A percentile compares a stretch with the other conserved stretches of the same genome.
These are phyloP conservation scores for Abscondita cerata DNA, from an alignment of 2,888 invertebrate genomes.

Conservation along the genomic window DNA sequence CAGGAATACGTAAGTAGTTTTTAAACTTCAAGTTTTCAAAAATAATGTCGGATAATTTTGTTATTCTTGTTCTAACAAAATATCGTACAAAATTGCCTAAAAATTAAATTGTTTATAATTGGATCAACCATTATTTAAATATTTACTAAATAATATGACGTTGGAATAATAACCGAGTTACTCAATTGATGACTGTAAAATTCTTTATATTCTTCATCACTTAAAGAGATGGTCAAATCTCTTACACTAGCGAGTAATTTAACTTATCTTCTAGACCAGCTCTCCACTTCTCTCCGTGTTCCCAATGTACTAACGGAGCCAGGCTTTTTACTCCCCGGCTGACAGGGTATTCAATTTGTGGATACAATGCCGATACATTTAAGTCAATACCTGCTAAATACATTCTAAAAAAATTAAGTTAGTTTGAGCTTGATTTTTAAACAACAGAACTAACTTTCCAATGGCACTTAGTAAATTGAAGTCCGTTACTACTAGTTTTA, in stretches of 20 bases:
- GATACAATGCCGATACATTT: constrained; percentile 78
- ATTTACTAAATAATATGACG: constrained; percentile 51
- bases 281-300: constrained; percentile 83
- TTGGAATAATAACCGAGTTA: constrained; percentile 51
- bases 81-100: constrained; percentile 46
- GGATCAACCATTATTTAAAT: background rate
- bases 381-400: constrained; percentile 83
- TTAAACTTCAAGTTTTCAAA: constrained; percentile 55
- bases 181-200: constrained; percentile 53
- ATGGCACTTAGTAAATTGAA: constrained; percentile 67
- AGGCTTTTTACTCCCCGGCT: constrained; percentile 86
- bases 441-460: constrained; percentile 64
- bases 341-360: constrained; percentile 81
- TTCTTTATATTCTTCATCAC: constrained; percentile 58
- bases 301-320: constrained; percentile 84
- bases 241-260: constrained; percentile 50
- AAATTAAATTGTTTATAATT: background rate
- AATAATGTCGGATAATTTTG: constrained; percentile 48
- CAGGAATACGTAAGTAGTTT: constrained; percentile 50
- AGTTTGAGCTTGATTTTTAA: background rate
- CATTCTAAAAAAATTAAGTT: constrained; percentile 65
- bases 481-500: constrained; percentile 70
- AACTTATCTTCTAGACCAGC: constrained; percentile 53
- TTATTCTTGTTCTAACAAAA: constrained; percentile 44
- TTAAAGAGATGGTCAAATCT: constrained; percentile 59